Evolutionary conservation across 2,888 invertebrate species (phyloP), one percentile per base, ranked within the genome.

Genomic region (Drosophila multiciliata): DNA sequence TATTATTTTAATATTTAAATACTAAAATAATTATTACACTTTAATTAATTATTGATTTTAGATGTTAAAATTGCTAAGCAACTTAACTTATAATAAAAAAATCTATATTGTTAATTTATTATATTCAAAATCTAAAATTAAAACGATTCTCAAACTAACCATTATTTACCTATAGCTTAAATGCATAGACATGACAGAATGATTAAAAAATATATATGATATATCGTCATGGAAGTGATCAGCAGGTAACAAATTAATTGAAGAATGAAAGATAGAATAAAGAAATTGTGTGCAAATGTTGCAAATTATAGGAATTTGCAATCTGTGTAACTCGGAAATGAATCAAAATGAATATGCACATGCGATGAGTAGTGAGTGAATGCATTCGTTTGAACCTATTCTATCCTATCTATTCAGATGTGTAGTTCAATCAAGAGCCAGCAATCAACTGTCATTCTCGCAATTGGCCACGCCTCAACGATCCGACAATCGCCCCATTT

Each of bases 401-500:
- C 40, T 9, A 26, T 5, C 55, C 23, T 29, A n/a, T n/a, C 20
- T 36, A 36, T 36, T 15, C 20, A 15, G 15, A 42, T 60, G 48
- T 42, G 15, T 55, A 55, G 60, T 57, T 73, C 48, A 62, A 63
- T 72, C 68, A 62, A 73, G 36, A 54, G 49, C 20, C 29, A 38
- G 58, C 64, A 75, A 78, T 71, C 66, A 75, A 49, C 42, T 65
- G 61, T 65, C 61, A 78, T 75, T 79, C 64, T 63, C 61, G 75
- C 70, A 60, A 78, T 77, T 78, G 64, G 52, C 75, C 65, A 64
- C 79, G 78, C 78, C 78, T 65, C 62, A 71, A 65, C 71, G 38
- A 71, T 78, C 64, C 33, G 55, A 38, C 52, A 45, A 54, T 35
- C 66, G 42, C 29, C 59, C 59, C 62, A 66, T 33, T 71, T 67